phyloP scores from a whole-genome alignment of 1,140 invertebrate species.

The Calycopis cecrops region DNA sequence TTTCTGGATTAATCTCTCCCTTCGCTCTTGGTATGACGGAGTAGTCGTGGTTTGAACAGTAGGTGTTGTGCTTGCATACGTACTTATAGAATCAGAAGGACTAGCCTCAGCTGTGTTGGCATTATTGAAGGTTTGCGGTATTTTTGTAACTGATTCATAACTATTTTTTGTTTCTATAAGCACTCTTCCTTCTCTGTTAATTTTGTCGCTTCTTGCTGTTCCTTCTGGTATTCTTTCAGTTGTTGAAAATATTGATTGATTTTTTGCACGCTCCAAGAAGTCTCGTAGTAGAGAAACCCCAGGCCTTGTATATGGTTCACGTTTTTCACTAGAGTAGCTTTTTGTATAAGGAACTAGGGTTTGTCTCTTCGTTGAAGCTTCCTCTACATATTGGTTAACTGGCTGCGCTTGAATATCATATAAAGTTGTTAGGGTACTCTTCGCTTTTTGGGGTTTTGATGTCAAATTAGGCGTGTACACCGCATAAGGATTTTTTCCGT shows the following conservation, averaged over 20 bases:
- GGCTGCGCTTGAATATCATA: conserved; percentile 58
- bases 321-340: conserved; percentile 50
- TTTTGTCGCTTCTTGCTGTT: conserved; percentile 38
- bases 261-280: conserved; percentile 61
- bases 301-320: conserved; percentile 64
- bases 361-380: conserved; percentile 56
- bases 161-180: conserved; percentile 38
- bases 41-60: conserved; percentile 38
- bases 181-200: conserved; percentile 34
- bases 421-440: conserved; percentile 51
- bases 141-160: conserved; percentile 61
- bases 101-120: conserved; percentile 33
- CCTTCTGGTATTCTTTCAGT: conserved; percentile 42
- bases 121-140: conserved; percentile 45
- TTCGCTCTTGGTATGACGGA: conserved; percentile 55
- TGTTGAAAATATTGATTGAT: conserved; percentile 42
- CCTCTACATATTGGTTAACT: conserved; percentile 28
- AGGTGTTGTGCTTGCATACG: conserved; percentile 34
- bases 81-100: conserved; percentile 37
- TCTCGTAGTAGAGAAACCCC: conserved; percentile 56
- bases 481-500: conserved; percentile 59
- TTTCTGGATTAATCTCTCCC: conserved; percentile 55
- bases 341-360: conserved; percentile 62
- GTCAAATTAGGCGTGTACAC: conserved; percentile 55
- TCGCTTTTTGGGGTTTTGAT: conserved; percentile 39